phyloP scores from a whole-genome alignment of 1,140 invertebrate genomes.

The Caerostris extrusa region DNA sequence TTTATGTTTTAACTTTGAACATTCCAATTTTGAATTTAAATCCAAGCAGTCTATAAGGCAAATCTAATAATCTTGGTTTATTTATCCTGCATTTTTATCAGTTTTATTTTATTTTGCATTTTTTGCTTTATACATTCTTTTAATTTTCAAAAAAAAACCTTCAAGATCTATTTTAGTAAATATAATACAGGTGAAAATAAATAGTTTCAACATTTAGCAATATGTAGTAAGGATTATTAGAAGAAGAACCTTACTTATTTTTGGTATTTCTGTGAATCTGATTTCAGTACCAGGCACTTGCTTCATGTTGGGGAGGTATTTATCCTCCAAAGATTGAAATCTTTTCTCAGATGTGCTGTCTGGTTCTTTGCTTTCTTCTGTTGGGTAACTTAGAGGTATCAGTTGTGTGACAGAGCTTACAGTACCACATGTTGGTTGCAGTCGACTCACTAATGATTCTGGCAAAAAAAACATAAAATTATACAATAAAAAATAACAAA shows the following conservation, averaged over 20 bases:
- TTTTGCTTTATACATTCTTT: too few species aligned
- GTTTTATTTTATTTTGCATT: too few species aligned
- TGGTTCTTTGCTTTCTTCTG: constrained; percentile 47
- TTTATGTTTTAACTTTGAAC: too few species aligned
- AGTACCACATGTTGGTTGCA: constrained; percentile 85
- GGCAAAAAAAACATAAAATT: constrained; percentile 78
- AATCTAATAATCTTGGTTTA: too few species aligned
- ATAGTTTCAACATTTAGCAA: background rate
- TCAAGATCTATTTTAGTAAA: too few species aligned
- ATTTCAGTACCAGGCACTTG: constrained; percentile 89
- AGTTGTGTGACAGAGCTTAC: constrained; percentile 81
- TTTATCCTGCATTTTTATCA: too few species aligned
- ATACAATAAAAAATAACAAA: background rate
- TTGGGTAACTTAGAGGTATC: constrained; percentile 78
- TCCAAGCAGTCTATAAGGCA: too few species aligned
- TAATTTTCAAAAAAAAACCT: too few species aligned
- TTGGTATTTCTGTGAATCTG: constrained; percentile 89
- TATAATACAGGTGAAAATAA: too few species aligned
- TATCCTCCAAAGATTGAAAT: constrained; percentile 73
- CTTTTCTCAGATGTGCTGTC: constrained; percentile 10
- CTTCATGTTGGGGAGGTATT: constrained; percentile 89
- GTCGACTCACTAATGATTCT: constrained; percentile 82
- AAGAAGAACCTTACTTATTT: constrained; percentile 83
- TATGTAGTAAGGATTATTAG: background rate
- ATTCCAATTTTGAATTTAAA: too few species aligned